Conservation (phyloP, 2,797 vertebrate species). For the Salarias fasciatus region DNA sequence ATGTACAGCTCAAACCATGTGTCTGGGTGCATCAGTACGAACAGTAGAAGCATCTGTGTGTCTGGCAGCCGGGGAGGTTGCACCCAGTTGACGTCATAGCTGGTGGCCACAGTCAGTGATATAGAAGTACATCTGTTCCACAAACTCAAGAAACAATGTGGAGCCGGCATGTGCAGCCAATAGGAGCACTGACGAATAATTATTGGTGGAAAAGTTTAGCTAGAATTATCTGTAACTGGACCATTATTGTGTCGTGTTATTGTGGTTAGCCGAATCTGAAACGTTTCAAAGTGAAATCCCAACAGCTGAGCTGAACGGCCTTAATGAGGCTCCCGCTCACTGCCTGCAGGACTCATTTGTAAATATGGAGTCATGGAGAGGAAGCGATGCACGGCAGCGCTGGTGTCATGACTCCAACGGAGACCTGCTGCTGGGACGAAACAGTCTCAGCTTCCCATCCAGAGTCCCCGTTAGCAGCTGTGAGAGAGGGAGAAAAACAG, state of each 20-base stretch:
- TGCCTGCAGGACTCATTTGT: slow-evolving; percentile 42
- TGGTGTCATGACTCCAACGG: slow-evolving; percentile 51
- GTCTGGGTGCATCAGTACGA: slow-evolving; percentile 57
- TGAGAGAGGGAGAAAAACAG: slow-evolving; percentile 30
- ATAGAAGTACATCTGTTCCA: slow-evolving; percentile 57
- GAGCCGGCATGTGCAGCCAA: slow-evolving; percentile 22
- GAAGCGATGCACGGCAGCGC: slow-evolving; percentile 21
- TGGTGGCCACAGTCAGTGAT: slow-evolving; percentile 41
- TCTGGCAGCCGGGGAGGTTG: slow-evolving; percentile 67
- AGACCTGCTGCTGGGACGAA: slow-evolving; percentile 68
- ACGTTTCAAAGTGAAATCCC: slow-evolving; percentile 28
- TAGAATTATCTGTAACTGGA: slow-evolving; percentile 36
- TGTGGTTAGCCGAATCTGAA: no score
- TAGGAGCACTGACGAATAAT: slow-evolving; percentile 19
- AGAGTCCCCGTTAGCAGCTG: slow-evolving; percentile 89
- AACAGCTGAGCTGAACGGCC: slow-evolving; percentile 31
- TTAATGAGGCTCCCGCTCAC: slow-evolving; percentile 56
- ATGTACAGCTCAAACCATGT: slow-evolving; percentile 37
- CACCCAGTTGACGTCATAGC: slow-evolving; percentile 78
- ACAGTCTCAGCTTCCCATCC: slow-evolving; percentile 88
- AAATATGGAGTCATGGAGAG: slow-evolving; percentile 48
- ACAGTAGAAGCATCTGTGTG: slow-evolving; percentile 73
- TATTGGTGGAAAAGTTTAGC: slow-evolving; percentile 31
- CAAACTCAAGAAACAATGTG: slow-evolving; percentile 40
- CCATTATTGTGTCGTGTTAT: slow-evolving; percentile 17